These are phyloP conservation scores for Perca fluviatilis DNA, from an alignment of 2,113 vertebrate genomes.

Conservation along the genomic window DNA sequence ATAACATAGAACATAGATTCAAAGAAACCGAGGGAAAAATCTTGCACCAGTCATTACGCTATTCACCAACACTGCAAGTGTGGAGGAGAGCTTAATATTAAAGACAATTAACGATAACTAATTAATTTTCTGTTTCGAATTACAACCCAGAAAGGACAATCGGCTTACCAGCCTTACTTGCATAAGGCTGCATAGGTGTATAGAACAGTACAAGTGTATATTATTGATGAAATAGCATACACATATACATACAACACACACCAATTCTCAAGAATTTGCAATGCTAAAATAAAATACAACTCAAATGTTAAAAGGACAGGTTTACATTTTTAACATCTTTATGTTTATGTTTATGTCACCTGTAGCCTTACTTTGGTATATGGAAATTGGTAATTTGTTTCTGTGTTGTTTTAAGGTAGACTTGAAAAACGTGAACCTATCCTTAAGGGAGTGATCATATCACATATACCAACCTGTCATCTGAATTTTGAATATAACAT, in stretches of 20 bases:
- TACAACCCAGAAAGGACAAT: slow-evolving; percentile 14
- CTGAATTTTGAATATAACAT: background rate
- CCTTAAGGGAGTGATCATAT: background rate
- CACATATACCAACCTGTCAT: background rate
- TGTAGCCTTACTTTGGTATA: background rate
- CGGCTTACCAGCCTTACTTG: background rate
- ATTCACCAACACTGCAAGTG: slow-evolving; percentile 39
- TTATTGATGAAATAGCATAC: no score
- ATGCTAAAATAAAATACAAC: no score
- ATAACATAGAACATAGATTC: background rate
- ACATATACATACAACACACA: no score
- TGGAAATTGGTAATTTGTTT: background rate
- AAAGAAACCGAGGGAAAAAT: background rate
- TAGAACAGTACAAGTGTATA: background rate
- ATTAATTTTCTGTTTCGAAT: slow-evolving; percentile 47
- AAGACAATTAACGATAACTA: slow-evolving; percentile 49
- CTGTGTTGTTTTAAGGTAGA: background rate
- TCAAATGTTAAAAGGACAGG: no score
- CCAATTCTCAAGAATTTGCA: background rate
- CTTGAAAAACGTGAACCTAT: background rate
- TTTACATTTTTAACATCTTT: background rate
- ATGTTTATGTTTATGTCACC: background rate
- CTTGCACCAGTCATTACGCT: background rate
- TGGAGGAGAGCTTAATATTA: slow-evolving; percentile 31
- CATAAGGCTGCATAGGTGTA: background rate